Evolutionary conservation across 2,888 invertebrate species (phyloP), one percentile per base, ranked within the genome.

Genomic region (Toxonevra muliebris): DNA sequence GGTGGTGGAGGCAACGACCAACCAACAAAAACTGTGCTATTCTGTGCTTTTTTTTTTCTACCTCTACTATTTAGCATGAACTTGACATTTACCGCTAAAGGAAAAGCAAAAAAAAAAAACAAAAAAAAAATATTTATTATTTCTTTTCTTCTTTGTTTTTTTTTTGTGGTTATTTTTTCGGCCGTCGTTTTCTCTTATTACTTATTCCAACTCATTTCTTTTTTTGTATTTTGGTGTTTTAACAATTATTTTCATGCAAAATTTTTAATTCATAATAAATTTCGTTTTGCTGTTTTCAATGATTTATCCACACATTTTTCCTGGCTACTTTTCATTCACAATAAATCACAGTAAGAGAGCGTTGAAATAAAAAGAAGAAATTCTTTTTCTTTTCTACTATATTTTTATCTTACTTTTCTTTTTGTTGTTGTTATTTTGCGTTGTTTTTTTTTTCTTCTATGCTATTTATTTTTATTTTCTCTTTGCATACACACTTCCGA

Each of bases 51-150:
- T 48, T 48, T 48, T 48, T 48, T 48, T 8, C 48, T 48, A 10
- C 30, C 30, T 30, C 30, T 30, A 2, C 7, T 30, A 7, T 30
- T 30, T 30, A 30, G 12, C 15, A 40, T 53, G 43, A 54, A 60
- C 65, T 65, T 65, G 65, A 54, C 59, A 65, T 65, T 65, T 65
- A 52, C 65, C 60, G 60, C 60, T 65, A 65, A 50, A 12, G 45
- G n/a, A n/a, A n/a, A n/a, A 43, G n/a, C 40, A 30, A 7, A 30
- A 2, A 30, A 30, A n/a, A n/a, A n/a, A n/a, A n/a, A n/a, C n/a
- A n/a, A n/a, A n/a, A n/a, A n/a, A n/a, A n/a, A n/a, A n/a, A n/a
- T n/a, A 30, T 30, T 30, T 30, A 4, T 2, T 30, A 30, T 30
- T 30, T 30, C 2, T 30, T 30, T 30, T 7, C 30, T 30, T 30